These are phyloP conservation scores for Cosmopolites sordidus DNA, from an alignment of 2,888 invertebrate species.

Conservation along the genomic window DNA sequence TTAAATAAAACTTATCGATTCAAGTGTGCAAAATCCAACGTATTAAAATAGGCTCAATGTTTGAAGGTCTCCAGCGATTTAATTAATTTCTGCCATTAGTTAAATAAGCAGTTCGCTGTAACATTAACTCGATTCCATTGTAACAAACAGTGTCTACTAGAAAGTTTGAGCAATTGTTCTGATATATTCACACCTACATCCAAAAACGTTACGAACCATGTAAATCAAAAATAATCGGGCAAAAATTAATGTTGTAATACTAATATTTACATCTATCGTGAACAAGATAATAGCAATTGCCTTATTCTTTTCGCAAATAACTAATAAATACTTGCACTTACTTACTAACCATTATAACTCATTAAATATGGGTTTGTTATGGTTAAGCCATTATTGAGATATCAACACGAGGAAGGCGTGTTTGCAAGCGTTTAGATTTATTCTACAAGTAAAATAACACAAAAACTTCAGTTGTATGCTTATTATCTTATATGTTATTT, in stretches of 20 bases:
- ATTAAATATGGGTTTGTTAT: not conserved
- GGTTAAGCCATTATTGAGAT: not conserved
- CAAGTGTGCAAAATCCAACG: no score
- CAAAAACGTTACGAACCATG: not conserved
- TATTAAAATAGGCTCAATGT: no score
- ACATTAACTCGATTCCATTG: no score
- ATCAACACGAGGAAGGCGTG: constrained; percentile 1
- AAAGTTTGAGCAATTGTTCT: no score
- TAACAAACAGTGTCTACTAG: no score
- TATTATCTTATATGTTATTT: no score
- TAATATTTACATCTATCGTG: not conserved
- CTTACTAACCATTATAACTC: not conserved
- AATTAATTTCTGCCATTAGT: no score
- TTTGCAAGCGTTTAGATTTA: not conserved
- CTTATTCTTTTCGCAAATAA: not conserved
- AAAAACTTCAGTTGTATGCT: no score
- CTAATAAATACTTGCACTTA: not conserved
- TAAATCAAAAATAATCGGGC: not conserved
- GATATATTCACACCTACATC: not conserved
- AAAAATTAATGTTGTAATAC: not conserved
- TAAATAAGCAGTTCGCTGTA: no score
- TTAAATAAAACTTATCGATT: no score
- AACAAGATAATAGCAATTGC: not conserved
- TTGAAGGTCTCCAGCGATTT: no score
- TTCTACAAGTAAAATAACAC: no score